Evolutionary conservation across 2,113 vertebrate species (phyloP), one percentile per base, ranked within the genome.

Genomic region (Camelus dromedarius): DNA sequence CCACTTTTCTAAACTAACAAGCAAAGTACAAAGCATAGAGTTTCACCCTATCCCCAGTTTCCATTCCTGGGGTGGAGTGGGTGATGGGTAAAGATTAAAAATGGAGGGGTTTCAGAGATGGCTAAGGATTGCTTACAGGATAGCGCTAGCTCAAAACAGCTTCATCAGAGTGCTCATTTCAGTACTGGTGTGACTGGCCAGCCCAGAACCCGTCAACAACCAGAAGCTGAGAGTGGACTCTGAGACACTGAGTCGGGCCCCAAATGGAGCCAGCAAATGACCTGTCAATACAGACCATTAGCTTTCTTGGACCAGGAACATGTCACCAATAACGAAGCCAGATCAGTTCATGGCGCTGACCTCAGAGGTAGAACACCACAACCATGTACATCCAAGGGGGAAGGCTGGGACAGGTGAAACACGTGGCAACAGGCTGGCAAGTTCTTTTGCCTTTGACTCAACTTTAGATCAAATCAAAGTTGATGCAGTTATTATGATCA

Each of bases 1-100:
- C 58, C 67, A 54, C 28, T 69, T 77, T 92, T 67, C 86, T 52
- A 87, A 95, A 72, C 52, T n/a, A 54, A 26, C 66, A 89, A 73
- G 52, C 24, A 52, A 22, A 30, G 28, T 87, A 30, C n/a, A 95
- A 70, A 93, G 54, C 35, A 77, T 50, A 67, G 24, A 81, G 13
- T 54, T 50, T 76, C 52, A 30, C 38, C n/a, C 35, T 38, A 6
- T 42, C 30, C 16, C n/a, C 18, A 9, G 5, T 58, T 67, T 42
- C 38, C 24, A 15, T 50, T 76, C 73, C 58, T 42, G 52, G 7
- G 10, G 3, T 81, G 6, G 20, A 86, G 62, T 67, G 32, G 6
- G 30, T 54, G n/a, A 69, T 60, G 12, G 20, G 56, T 30, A 64
- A 67, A 70, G 19, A 91, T 87, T 58, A 19, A 80, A 91, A 90